phyloP scores from a whole-genome alignment of 2,888 invertebrate genomes.

The Mamestra brassicae region DNA sequence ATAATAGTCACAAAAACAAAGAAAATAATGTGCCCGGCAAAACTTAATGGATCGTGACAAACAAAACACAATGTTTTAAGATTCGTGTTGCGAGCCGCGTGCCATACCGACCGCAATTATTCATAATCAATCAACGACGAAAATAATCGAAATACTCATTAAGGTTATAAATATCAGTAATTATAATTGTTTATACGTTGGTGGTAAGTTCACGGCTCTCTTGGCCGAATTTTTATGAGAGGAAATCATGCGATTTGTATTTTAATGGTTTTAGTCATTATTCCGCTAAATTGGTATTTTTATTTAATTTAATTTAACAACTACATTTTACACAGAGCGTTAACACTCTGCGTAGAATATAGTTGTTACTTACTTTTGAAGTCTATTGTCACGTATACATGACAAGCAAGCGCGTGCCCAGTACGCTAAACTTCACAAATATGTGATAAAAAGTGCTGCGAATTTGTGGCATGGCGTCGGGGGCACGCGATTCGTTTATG shows the following conservation, averaged over 20 bases:
- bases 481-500: too few species aligned
- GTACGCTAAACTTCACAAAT: too few species aligned
- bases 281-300: not conserved
- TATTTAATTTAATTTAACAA: not conserved
- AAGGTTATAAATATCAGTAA: conserved; percentile 47
- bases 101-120: conserved; percentile 43
- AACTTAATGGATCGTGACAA: conserved; percentile 57
- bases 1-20: not conserved
- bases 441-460: too few species aligned
- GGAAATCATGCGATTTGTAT: conserved; percentile 39
- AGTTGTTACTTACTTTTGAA: too few species aligned
- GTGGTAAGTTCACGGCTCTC: conserved; percentile 30
- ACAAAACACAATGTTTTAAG: conserved; percentile 44
- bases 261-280: not conserved
- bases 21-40: conserved; percentile 14
- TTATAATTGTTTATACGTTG: conserved; percentile 43
- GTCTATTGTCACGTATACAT: too few species aligned
- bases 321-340: not conserved
- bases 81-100: conserved; percentile 53
- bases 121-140: conserved; percentile 61
- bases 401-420: too few species aligned
- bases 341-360: too few species aligned
- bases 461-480: too few species aligned
- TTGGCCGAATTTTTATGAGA: conserved; percentile 17
- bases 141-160: conserved; percentile 51